Conservation (phyloP, 2,797 vertebrate genomes). For the Triplophysa bombifrons region DNA sequence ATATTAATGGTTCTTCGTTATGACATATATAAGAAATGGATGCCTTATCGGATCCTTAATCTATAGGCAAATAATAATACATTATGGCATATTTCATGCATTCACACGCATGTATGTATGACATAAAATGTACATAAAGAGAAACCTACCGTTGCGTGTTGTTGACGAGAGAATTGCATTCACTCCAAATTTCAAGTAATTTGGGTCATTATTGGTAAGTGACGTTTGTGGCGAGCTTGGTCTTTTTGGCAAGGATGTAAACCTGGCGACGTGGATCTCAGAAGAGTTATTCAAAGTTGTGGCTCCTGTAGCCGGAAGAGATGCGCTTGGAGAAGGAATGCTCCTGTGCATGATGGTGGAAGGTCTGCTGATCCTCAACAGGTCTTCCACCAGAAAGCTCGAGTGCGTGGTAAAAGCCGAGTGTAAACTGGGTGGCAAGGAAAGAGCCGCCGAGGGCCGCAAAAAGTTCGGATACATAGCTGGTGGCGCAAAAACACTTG, state of each 20-base stretch:
- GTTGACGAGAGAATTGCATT: slow-evolving; percentile 91
- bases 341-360: slow-evolving; percentile 79
- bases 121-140: background rate
- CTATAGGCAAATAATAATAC: background rate
- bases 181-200: slow-evolving; percentile 93
- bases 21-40: background rate
- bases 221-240: slow-evolving; percentile 70
- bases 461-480: slow-evolving; percentile 88
- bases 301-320: slow-evolving; percentile 72
- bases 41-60: background rate
- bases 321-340: slow-evolving; percentile 71
- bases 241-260: slow-evolving; percentile 62
- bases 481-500: slow-evolving; percentile 85
- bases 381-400: slow-evolving; percentile 91
- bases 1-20: background rate
- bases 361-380: slow-evolving; percentile 87
- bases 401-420: slow-evolving; percentile 82
- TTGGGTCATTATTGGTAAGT: slow-evolving; percentile 69
- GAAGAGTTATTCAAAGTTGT: slow-evolving; percentile 64
- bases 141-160: slow-evolving; percentile 81
- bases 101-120: background rate
- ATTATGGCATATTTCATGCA: background rate
- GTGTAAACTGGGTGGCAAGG: slow-evolving; percentile 83
- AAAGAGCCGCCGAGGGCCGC: slow-evolving; percentile 81
- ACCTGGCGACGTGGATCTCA: slow-evolving; percentile 63